Conservation (phyloP, 92 coral and sea anemone genomes). For the Pocillopora meandrina region DNA sequence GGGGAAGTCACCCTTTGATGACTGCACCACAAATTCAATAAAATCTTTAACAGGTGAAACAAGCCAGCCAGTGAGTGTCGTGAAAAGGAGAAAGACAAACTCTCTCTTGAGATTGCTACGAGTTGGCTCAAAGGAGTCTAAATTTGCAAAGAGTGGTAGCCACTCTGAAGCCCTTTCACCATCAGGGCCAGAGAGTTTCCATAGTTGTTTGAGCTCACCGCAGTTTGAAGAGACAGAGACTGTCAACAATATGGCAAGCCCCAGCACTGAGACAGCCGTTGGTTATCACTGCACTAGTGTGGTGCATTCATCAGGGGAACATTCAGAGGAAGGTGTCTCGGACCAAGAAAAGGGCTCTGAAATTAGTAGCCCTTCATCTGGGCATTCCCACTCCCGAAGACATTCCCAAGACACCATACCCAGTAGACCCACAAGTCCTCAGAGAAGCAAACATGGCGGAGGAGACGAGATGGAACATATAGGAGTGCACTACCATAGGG, state of each 20-base stretch:
- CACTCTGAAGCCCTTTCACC: background rate
- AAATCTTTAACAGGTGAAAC: slow-evolving; percentile 51
- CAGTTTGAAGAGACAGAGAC: slow-evolving; percentile 29
- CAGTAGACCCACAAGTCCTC: slow-evolving; percentile 10
- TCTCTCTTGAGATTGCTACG: slow-evolving; percentile 59
- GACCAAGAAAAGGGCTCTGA: slow-evolving; percentile 25
- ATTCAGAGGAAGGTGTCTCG: background rate
- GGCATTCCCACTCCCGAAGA: slow-evolving; percentile 14
- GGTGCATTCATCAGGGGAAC: background rate
- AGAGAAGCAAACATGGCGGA: slow-evolving; percentile 18
- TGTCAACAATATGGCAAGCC: background rate
- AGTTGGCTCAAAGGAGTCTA: slow-evolving; percentile 33
- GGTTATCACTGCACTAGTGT: background rate
- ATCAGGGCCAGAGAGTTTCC: slow-evolving; percentile 64
- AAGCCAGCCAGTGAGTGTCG: slow-evolving; percentile 43
- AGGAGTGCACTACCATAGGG: slow-evolving; percentile 59
- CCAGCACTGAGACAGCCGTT: background rate
- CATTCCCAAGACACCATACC: slow-evolving; percentile 31
- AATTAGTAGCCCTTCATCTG: background rate
- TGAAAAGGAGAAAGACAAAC: slow-evolving; percentile 38
- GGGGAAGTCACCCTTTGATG: slow-evolving; percentile 88
- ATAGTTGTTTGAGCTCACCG: slow-evolving; percentile 70
- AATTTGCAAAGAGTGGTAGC: background rate
- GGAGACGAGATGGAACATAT: slow-evolving; percentile 33
- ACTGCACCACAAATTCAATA: slow-evolving; percentile 58